Base-by-base conservation (phyloP, 2,113 vertebrate species). In the Collichthys lucidus region DNA sequence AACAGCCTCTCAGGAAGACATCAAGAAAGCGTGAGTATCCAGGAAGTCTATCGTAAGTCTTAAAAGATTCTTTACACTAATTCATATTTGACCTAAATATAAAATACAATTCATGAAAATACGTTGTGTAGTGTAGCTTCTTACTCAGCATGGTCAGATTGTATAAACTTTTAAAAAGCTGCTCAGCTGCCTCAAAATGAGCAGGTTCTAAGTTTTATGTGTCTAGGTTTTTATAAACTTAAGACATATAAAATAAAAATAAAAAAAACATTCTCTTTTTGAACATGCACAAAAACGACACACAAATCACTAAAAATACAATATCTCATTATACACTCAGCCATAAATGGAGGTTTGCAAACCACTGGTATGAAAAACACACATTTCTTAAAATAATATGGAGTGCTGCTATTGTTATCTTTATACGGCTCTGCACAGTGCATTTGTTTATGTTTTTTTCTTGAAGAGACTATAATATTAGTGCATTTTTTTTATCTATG, bases 1-100 rank as follows among this genome's bases (percentile, higher is more conserved):
- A 83, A 94, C 89, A 6, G 95, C 97, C 84, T 91, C 96, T 0
- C 96, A 94, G 11, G 97, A 98, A 0, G 97, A 98, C 84, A 97
- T 98, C 80, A 98, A 97, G 91, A 97, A 97, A 88, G 96, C 96
- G 96, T 98, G 94, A 96, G 96, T 96, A 80, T 70, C 4, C 3
- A 15, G 19, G 65, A 31, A 66, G 40, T 77, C 49, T 67, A 4
- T 57, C 22, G 68, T 8, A 62, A n/a, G n/a, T n/a, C n/a, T n/a
- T n/a, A n/a, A n/a, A n/a, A 11, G 2, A 29, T 4, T 78, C 7
- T 31, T 72, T 49, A 3, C 11, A 47, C n/a, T 3, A 12, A 72
- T 14, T 26, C 1, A 53, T 40, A 60, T 53, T 69, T 46, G 1
- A 24, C n/a, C n/a, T 24, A 0, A 12, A 20, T 57, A 24, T n/a